Conservation (phyloP, 2,113 vertebrate species). For the Pluvialis apricaria region DNA sequence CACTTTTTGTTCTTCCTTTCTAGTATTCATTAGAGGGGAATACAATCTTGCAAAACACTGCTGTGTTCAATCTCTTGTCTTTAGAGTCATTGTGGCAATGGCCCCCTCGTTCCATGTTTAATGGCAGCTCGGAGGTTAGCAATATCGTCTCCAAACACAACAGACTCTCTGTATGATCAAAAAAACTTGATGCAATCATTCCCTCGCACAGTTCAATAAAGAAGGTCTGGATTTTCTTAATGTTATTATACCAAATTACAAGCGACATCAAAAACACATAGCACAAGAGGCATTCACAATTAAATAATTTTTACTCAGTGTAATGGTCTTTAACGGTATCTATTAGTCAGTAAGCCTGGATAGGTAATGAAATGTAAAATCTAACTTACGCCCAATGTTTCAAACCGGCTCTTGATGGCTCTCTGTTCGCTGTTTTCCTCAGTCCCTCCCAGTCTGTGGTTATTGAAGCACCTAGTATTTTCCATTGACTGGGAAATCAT, state of each 20-base stretch:
- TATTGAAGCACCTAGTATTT: not conserved
- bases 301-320: not conserved
- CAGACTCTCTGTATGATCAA: not conserved
- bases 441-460: not conserved
- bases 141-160: not conserved
- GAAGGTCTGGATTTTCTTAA: not conserved
- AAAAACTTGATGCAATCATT: not conserved
- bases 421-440: not conserved
- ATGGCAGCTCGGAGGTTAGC: not conserved
- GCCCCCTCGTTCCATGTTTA: not conserved
- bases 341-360: not conserved
- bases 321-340: not conserved
- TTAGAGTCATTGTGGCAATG: not conserved
- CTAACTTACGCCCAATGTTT: fast-evolving
- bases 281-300: not conserved
- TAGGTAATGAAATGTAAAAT: not conserved
- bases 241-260: not conserved
- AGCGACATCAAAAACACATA: not conserved
- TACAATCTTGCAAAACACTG: not conserved
- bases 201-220: not conserved
- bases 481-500: not conserved
- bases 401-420: not conserved
- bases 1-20: not conserved
- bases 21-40: not conserved
- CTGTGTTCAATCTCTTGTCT: not conserved